Percentiles rank a stretch among this genome's conserved stretches.
These are phyloP conservation scores for Polyommatus iphigenia DNA, from an alignment of 2,888 invertebrate genomes.

Conservation along the genomic window DNA sequence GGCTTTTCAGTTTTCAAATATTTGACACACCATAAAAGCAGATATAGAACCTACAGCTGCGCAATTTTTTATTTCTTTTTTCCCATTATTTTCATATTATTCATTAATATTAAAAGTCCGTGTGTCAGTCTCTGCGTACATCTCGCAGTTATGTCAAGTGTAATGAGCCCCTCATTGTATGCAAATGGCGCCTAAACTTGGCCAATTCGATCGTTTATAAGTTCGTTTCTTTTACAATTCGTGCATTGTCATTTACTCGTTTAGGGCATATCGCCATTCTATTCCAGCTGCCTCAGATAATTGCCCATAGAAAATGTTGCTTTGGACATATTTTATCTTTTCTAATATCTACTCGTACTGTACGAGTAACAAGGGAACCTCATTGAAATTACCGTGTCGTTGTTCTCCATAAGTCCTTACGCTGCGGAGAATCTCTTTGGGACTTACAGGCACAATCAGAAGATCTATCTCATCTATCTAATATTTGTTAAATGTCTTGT, in stretches of 20 bases:
- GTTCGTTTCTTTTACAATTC: slow-evolving; percentile 25
- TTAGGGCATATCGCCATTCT: slow-evolving; percentile 17
- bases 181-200: slow-evolving; percentile 52
- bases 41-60: neutral
- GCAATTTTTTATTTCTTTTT: neutral
- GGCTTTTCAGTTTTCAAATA: neutral
- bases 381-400: neutral
- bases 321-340: slow-evolving; percentile 16
- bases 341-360: neutral
- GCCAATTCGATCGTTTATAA: slow-evolving; percentile 35
- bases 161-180: slow-evolving; percentile 71
- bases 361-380: neutral
- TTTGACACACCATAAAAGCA: neutral
- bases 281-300: slow-evolving; percentile 6
- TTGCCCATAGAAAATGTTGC: neutral
- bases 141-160: slow-evolving; percentile 58
- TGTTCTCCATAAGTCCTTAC: neutral
- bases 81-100: neutral
- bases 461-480: neutral
- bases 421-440: neutral
- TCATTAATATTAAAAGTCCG: slow-evolving; percentile 2
- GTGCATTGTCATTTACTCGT: slow-evolving; percentile 26
- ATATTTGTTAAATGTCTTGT: neutral
- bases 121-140: slow-evolving; percentile 25
- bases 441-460: neutral